Percentiles rank a stretch among this genome's conserved stretches.
Evolutionary conservation across 2,113 vertebrate species (phyloP).

Genomic region (Prietella phreatophila): DNA sequence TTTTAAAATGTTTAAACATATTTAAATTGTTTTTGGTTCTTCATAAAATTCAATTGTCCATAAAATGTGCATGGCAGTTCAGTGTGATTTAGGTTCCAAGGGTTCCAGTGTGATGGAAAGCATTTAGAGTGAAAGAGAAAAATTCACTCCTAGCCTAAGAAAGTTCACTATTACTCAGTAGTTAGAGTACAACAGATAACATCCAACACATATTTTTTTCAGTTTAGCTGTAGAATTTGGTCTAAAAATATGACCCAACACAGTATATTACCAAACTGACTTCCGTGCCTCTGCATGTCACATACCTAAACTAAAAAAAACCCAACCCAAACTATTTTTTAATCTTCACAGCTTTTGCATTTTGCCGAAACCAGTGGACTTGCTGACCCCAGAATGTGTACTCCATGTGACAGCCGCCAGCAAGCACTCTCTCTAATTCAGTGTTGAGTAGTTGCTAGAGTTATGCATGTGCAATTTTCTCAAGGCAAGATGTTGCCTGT

Average conservation of each 20-base stretch:
- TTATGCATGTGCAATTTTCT: constrained; percentile 14
- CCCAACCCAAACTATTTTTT: neutral
- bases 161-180: neutral
- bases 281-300: constrained; percentile 37
- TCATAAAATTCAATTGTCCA: neutral
- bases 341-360: constrained; percentile 33
- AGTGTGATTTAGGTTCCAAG: constrained; percentile 2
- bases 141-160: neutral
- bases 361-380: constrained; percentile 22
- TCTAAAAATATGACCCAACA: neutral
- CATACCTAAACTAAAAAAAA: neutral
- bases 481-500: constrained; percentile 39
- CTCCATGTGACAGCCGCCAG: constrained; percentile 17
- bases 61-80: neutral
- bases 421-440: constrained; percentile 31
- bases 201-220: neutral
- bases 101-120: constrained; percentile 1
- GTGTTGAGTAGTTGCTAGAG: constrained; percentile 33
- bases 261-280: neutral
- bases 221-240: neutral
- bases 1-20: neutral
- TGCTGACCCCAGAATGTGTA: constrained; percentile 36
- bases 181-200: neutral
- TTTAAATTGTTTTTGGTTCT: neutral
- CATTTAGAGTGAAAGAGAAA: neutral